Conservation (phyloP, 2,888 invertebrate species). For the Dicyrtoma fusca region DNA sequence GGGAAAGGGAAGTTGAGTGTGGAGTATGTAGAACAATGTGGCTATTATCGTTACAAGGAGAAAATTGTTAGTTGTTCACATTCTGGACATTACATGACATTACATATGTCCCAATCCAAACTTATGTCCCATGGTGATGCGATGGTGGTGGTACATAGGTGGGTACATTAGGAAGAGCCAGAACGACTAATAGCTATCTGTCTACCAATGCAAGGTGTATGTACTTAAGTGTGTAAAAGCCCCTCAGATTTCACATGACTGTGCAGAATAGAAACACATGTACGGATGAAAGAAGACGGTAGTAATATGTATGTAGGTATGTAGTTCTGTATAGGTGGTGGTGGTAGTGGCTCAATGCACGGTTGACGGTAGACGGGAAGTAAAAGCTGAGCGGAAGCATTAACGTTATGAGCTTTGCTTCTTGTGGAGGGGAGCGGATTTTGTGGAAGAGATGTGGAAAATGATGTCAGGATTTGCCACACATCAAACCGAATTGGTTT, state of each 20-base stretch:
- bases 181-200: no score
- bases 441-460: neutral
- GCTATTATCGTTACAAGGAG: no score
- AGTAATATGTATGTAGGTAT: neutral
- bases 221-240: neutral
- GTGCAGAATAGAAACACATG: no score
- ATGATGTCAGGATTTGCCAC: slow-evolving; percentile 13
- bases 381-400: slow-evolving; percentile 27
- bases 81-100: no score
- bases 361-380: neutral
- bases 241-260: neutral
- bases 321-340: neutral
- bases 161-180: no score
- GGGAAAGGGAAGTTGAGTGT: no score
- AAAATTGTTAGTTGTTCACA: no score
- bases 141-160: no score
- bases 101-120: no score
- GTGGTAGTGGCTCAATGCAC: neutral
- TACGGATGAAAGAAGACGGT: neutral
- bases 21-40: no score
- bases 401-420: slow-evolving; percentile 19
- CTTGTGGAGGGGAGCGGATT: slow-evolving; percentile 10
- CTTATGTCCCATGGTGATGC: no score
- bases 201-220: no score
- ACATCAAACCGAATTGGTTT: slow-evolving; percentile 44